These are phyloP conservation scores for Drosophila rellima DNA, from an alignment of 2,888 invertebrate species.

Conservation along the genomic window DNA sequence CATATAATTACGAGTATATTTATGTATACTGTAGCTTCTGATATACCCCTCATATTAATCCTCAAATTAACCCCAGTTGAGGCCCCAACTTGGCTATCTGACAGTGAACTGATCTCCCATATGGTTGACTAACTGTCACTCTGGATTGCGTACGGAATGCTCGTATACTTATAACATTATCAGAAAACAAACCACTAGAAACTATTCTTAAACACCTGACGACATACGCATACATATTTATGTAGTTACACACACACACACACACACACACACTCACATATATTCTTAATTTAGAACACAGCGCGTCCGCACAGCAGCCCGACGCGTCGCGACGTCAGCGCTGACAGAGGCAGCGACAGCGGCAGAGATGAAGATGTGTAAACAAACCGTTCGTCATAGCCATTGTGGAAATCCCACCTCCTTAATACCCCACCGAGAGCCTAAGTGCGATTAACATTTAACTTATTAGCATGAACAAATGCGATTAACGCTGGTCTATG, in stretches of 20 bases:
- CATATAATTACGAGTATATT: not conserved
- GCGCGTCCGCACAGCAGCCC: conserved; percentile 59
- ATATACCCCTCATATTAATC: not conserved
- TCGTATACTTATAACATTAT: conserved; percentile 45
- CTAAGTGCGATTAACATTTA: conserved; percentile 64
- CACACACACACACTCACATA: not conserved
- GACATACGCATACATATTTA: conserved; percentile 48
- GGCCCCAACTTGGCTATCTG: conserved; percentile 42
- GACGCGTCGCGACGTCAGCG: not conserved
- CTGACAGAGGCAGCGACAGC: conserved; percentile 1
- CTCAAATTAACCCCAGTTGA: conserved; percentile 28
- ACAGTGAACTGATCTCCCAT: conserved; percentile 34
- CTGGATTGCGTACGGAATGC: conserved; percentile 46
- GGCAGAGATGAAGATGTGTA: conserved; percentile 26
- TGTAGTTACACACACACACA: not conserved
- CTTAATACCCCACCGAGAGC: conserved; percentile 49
- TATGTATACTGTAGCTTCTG: conserved; percentile 1
- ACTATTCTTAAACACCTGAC: conserved; percentile 78
- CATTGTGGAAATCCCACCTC: conserved; percentile 27
- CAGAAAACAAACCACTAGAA: conserved; percentile 63
- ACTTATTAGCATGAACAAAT: conserved; percentile 32
- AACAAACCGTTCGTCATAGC: conserved; percentile 69
- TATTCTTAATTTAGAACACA: conserved; percentile 71
- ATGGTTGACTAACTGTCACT: conserved; percentile 54
- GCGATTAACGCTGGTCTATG: conserved; percentile 32